phyloP scores from a whole-genome alignment of 2,113 vertebrate genomes.

The Eptatretus burgeri region DNA sequence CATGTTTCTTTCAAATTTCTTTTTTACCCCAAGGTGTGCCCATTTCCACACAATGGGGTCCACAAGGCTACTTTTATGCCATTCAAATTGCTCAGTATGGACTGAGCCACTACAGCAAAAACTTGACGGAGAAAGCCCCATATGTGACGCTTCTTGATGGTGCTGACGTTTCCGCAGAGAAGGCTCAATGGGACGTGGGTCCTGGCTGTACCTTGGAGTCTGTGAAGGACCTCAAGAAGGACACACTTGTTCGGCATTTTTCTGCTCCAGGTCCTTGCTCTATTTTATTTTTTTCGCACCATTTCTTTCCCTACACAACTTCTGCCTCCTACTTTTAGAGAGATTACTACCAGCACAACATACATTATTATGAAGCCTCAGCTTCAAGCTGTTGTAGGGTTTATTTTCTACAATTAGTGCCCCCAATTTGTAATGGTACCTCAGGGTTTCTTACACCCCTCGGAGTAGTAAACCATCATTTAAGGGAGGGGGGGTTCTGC shows the following conservation, averaged over 20 bases:
- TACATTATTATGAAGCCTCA: too few relatives aligned
- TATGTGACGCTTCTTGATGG: conserved; percentile 56
- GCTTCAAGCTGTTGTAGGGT: too few relatives aligned
- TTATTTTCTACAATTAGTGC: too few relatives aligned
- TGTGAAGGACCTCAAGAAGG: conserved; percentile 30
- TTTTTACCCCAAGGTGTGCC: conserved; percentile 35
- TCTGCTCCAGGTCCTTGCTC: conserved; percentile 32
- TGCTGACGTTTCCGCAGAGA: conserved; percentile 26
- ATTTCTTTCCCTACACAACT: neutral
- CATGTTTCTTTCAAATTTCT: too few relatives aligned
- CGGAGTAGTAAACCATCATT: too few relatives aligned
- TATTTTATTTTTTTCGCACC: neutral
- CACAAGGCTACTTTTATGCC: conserved; percentile 95
- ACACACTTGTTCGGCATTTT: conserved; percentile 44
- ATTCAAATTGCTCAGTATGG: conserved; percentile 97
- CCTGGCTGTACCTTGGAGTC: conserved; percentile 39
- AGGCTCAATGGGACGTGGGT: conserved; percentile 29
- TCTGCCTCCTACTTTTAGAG: neutral
- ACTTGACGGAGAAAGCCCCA: conserved; percentile 63
- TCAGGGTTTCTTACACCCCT: too few relatives aligned
- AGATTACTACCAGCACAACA: neutral
- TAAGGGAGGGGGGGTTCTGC: too few relatives aligned
- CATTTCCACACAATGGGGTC: conserved; percentile 85
- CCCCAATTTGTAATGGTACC: too few relatives aligned
- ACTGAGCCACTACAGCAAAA: conserved; percentile 95